Evolutionary conservation across 2,888 invertebrate species (phyloP).

Genomic region (Apamea monoglypha): DNA sequence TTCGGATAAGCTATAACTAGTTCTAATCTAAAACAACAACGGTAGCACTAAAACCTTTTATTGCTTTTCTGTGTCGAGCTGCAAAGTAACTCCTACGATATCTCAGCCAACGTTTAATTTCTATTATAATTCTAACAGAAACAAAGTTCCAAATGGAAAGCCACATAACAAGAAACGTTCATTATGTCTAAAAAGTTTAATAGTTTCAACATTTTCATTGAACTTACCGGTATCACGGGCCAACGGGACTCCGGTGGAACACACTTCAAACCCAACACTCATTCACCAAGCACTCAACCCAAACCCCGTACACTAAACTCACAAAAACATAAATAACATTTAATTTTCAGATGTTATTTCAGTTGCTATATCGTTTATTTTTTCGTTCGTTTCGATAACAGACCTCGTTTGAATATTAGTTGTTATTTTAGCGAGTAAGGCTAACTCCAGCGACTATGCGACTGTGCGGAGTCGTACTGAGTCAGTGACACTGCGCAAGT

Average conservation of each 20-base stretch:
- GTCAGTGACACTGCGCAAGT: conserved; percentile 89
- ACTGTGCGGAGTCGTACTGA: conserved; percentile 82
- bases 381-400: conserved; percentile 80
- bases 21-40: neutral
- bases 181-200: conserved; percentile 54
- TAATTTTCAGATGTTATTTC: conserved; percentile 65
- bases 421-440: conserved; percentile 64
- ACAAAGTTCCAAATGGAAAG: neutral
- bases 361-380: conserved; percentile 77
- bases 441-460: conserved; percentile 72
- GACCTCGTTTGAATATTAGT: conserved; percentile 58
- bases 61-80: neutral
- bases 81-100: neutral
- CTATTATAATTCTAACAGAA: conserved; percentile 29
- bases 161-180: neutral
- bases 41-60: neutral
- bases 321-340: conserved; percentile 65
- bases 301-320: conserved; percentile 67
- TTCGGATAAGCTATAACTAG: neutral
- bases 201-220: conserved; percentile 81
- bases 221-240: conserved; percentile 80
- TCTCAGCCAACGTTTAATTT: neutral
- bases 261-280: conserved; percentile 71
- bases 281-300: conserved; percentile 69
- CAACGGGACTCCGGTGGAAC: conserved; percentile 83